Evolutionary conservation across 2,113 vertebrate species (phyloP).

Genomic region (Hirundichthys speculiger): DNA sequence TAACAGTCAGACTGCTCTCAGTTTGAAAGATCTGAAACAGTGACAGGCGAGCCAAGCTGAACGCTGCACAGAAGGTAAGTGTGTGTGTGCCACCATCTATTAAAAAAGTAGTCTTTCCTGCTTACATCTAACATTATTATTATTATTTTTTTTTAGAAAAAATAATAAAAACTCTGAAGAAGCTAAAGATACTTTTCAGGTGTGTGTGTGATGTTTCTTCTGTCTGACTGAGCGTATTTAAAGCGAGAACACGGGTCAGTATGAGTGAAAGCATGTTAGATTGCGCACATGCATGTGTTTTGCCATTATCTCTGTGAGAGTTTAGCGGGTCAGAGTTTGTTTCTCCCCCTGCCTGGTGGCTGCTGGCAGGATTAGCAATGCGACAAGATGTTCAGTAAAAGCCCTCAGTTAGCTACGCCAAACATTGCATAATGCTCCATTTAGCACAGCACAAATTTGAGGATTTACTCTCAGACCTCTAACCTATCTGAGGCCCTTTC

Average conservation of each 20-base stretch:
- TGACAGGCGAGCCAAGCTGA: too few relatives aligned
- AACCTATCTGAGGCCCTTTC: constrained; percentile 66
- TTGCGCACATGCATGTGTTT: neutral
- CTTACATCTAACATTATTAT: too few relatives aligned
- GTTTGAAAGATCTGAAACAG: too few relatives aligned
- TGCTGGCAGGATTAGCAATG: constrained; percentile 78
- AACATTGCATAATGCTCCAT: constrained; percentile 76
- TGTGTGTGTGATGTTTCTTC: too few relatives aligned
- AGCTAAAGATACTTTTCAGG: too few relatives aligned
- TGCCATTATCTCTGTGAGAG: constrained; percentile 38
- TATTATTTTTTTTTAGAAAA: too few relatives aligned
- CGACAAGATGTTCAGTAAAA: constrained; percentile 81
- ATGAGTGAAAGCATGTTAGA: neutral
- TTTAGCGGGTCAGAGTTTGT: constrained; percentile 61
- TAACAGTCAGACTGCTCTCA: too few relatives aligned
- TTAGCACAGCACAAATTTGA: constrained; percentile 74
- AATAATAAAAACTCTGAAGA: too few relatives aligned
- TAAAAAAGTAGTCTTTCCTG: too few relatives aligned
- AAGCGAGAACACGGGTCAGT: neutral
- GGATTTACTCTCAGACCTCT: constrained; percentile 72
- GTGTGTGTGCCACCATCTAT: too few relatives aligned
- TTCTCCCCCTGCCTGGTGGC: constrained; percentile 68
- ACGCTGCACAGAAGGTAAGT: too few relatives aligned
- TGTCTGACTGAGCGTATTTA: neutral
- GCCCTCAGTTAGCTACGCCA: constrained; percentile 65